Percentiles rank a stretch among this genome's conserved stretches.
phyloP scores from a whole-genome alignment of 2,113 vertebrate species.

The Limanda limanda region DNA sequence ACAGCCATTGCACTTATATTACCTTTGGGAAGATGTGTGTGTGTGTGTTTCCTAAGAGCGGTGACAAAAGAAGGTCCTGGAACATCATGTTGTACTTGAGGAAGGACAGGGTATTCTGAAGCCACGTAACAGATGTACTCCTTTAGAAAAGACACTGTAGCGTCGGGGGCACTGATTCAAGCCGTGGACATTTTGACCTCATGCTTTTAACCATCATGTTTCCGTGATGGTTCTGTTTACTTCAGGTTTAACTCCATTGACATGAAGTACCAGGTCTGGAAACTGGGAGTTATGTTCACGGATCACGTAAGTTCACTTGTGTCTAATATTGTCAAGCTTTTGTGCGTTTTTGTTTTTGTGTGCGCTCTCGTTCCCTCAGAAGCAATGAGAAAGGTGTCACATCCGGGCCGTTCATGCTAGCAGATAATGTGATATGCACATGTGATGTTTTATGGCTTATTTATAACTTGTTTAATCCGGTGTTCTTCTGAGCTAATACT shows the following conservation, averaged over 20 bases:
- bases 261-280: constrained; percentile 97
- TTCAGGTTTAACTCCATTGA: constrained; percentile 90
- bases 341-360: constrained; percentile 11
- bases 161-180: constrained; percentile 46
- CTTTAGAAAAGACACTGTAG: constrained; percentile 27
- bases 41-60: not conserved
- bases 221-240: constrained; percentile 9
- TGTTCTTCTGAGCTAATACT: constrained; percentile 3
- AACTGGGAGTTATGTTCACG: constrained; percentile 95
- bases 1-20: not conserved
- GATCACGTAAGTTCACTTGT: constrained; percentile 88
- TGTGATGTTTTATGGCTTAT: constrained; percentile 35
- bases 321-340: not conserved
- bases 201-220: constrained; percentile 21
- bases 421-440: constrained; percentile 4
- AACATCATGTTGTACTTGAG: constrained; percentile 54
- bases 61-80: constrained; percentile 17
- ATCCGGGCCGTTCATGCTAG: constrained; percentile 18
- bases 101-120: constrained; percentile 62
- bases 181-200: constrained; percentile 36
- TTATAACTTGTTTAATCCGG: constrained; percentile 37
- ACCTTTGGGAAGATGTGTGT: not conserved
- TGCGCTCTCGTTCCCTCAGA: not conserved
- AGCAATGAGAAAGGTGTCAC: constrained; percentile 16
- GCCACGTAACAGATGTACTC: constrained; percentile 7